A percentile compares a stretch with the other conserved stretches of the same genome.
Evolutionary conservation across 2,888 invertebrate species (phyloP).

Genomic region (Chrysolina americana): DNA sequence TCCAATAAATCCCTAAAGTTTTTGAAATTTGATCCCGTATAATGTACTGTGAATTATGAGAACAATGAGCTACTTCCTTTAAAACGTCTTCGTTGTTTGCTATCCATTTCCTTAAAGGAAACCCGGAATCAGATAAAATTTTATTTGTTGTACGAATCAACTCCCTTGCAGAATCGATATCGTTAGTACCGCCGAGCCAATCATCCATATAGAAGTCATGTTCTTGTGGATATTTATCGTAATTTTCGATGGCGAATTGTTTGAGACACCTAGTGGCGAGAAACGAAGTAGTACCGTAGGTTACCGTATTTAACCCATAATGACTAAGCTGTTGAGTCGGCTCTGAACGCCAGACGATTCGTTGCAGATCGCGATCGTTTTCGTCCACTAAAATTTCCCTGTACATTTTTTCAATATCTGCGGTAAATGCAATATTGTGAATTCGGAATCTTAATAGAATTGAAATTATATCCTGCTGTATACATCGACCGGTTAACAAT

Average conservation of each 20-base stretch:
- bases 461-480: constrained; percentile 51
- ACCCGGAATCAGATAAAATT: constrained; percentile 24
- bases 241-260: no score
- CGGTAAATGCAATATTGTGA: constrained; percentile 50
- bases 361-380: constrained; percentile 55
- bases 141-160: constrained; percentile 7
- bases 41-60: background rate
- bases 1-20: constrained; percentile 13
- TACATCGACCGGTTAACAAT: constrained; percentile 25
- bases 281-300: constrained; percentile 31
- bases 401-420: constrained; percentile 61
- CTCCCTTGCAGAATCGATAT: background rate
- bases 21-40: background rate
- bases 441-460: constrained; percentile 55
- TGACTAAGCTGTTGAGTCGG: constrained; percentile 20
- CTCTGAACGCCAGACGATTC: constrained; percentile 58
- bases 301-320: constrained; percentile 39
- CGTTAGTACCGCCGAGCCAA: constrained; percentile 20
- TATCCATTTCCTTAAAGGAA: constrained; percentile 34
- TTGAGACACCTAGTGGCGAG: no score
- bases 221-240: no score
- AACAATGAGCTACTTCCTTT: background rate
- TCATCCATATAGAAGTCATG: no score
- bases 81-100: constrained; percentile 27
- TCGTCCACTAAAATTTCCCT: constrained; percentile 52